A percentile compares a stretch with the other conserved stretches of the same genome.
These are phyloP conservation scores for Molanna angustata DNA, from an alignment of 2,888 invertebrate genomes.

Conservation along the genomic window DNA sequence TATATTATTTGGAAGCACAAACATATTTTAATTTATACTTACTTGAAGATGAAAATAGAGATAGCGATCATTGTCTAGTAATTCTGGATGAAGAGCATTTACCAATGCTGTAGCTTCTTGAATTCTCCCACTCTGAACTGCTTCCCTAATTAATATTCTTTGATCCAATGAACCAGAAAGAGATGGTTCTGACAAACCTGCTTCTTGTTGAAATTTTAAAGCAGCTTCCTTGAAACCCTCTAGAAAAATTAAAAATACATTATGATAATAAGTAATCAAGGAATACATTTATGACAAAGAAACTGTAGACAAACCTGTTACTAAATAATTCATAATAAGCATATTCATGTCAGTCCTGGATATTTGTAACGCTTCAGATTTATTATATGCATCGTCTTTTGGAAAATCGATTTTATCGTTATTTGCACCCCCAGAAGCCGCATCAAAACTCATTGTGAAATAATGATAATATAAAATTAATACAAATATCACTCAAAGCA, in stretches of 20 bases:
- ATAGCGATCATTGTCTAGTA: slow-evolving; percentile 92
- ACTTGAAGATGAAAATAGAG: slow-evolving; percentile 94
- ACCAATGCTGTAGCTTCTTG: slow-evolving; percentile 92
- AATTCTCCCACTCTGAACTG: slow-evolving; percentile 88
- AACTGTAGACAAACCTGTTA: slow-evolving; percentile 85
- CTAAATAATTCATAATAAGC: slow-evolving; percentile 97
- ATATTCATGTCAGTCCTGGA: slow-evolving; percentile 94
- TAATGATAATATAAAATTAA: no score
- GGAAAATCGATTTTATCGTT: slow-evolving; percentile 49
- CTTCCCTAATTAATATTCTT: slow-evolving; percentile 87
- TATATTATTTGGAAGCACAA: no score
- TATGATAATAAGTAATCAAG: not conserved
- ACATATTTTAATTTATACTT: no score
- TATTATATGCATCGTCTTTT: slow-evolving; percentile 72
- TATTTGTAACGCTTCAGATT: slow-evolving; percentile 74
- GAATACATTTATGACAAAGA: not conserved
- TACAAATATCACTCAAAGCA: no score
- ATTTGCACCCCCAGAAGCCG: slow-evolving; percentile 35
- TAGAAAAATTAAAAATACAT: slow-evolving; percentile 40
- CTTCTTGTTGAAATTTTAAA: slow-evolving; percentile 93
- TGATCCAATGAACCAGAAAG: slow-evolving; percentile 80
- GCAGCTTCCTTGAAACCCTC: slow-evolving; percentile 97
- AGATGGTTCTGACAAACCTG: slow-evolving; percentile 63
- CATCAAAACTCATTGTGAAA: slow-evolving; percentile 24
- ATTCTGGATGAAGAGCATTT: slow-evolving; percentile 90